Conservation (phyloP, 2,797 vertebrate species). For the Diplodus sargus region DNA sequence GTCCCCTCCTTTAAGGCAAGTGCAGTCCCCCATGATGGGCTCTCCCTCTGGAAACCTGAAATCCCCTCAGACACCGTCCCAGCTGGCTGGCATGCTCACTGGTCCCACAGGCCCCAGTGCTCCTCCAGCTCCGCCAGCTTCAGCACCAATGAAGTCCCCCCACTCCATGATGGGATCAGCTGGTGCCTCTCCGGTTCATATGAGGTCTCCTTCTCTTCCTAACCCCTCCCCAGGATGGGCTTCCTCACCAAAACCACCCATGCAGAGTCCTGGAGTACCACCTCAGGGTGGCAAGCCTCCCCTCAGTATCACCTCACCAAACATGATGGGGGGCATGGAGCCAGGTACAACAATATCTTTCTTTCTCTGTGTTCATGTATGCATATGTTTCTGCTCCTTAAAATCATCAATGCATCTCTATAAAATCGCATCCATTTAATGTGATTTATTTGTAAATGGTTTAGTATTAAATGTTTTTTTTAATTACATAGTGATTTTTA, state of each 20-base stretch:
- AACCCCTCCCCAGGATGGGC: conserved; percentile 98
- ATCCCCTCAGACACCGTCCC: conserved; percentile 98
- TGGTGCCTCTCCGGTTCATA: conserved; percentile 98
- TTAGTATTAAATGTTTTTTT: not conserved
- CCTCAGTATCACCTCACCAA: conserved; percentile 96
- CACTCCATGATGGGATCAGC: conserved; percentile 98
- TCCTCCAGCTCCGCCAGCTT: conserved; percentile 90
- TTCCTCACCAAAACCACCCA: conserved; percentile 97
- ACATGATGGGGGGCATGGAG: conserved; percentile 95
- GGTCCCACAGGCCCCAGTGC: conserved; percentile 91
- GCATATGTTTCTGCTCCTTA: not conserved
- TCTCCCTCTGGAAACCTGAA: conserved; percentile 98
- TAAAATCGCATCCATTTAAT: not conserved
- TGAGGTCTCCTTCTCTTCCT: conserved; percentile 98
- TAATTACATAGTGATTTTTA: not conserved
- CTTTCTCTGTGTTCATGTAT: not conserved
- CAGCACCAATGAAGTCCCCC: conserved; percentile 97
- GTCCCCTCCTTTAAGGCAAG: conserved; percentile 97
- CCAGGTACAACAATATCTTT: conserved; percentile 84
- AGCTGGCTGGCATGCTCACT: conserved; percentile 97
- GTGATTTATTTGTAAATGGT: not conserved
- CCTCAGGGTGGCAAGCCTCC: conserved; percentile 93
- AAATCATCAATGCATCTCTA: not conserved
- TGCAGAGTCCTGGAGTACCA: conserved; percentile 97
- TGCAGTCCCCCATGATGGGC: conserved; percentile 98